Conservation (phyloP, 2,113 vertebrate species). For the Circaetus gallicus region DNA sequence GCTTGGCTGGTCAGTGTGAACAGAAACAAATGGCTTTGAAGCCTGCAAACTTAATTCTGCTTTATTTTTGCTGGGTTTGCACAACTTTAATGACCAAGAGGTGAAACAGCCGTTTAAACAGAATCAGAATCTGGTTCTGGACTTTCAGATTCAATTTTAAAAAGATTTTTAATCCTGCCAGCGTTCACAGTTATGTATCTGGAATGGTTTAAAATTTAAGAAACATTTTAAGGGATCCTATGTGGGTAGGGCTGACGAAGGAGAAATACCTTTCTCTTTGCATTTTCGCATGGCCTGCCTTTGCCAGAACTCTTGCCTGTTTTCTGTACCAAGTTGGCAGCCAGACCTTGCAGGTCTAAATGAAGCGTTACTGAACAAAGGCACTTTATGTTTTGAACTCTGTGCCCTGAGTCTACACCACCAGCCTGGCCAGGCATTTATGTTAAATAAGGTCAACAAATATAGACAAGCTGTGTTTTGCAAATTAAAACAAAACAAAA, state of each 20-base stretch:
- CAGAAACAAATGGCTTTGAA: background rate
- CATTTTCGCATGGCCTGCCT: background rate
- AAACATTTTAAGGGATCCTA: background rate
- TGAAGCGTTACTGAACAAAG: slow-evolving; percentile 23
- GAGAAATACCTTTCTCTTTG: slow-evolving; percentile 11
- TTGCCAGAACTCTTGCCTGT: slow-evolving; percentile 1
- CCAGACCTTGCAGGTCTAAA: background rate
- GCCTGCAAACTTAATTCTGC: background rate
- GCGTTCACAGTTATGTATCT: background rate
- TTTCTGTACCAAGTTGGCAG: background rate
- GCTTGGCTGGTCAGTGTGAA: slow-evolving; percentile 17
- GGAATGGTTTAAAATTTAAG: background rate
- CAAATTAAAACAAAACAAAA: background rate
- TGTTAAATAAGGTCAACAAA: slow-evolving; percentile 2
- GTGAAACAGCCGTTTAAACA: background rate
- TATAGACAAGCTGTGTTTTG: background rate
- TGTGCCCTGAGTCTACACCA: background rate
- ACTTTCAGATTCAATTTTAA: background rate
- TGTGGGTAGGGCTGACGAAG: background rate
- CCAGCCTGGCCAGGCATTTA: background rate
- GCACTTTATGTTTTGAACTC: slow-evolving; percentile 52
- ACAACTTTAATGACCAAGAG: background rate
- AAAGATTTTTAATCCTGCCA: background rate
- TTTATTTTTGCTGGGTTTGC: slow-evolving; percentile 31
- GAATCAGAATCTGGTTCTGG: background rate